A percentile compares a stretch with the other conserved stretches of the same genome.
Evolutionary conservation across 2,113 vertebrate genomes (phyloP).

Genomic region (Corydoras maculifer): DNA sequence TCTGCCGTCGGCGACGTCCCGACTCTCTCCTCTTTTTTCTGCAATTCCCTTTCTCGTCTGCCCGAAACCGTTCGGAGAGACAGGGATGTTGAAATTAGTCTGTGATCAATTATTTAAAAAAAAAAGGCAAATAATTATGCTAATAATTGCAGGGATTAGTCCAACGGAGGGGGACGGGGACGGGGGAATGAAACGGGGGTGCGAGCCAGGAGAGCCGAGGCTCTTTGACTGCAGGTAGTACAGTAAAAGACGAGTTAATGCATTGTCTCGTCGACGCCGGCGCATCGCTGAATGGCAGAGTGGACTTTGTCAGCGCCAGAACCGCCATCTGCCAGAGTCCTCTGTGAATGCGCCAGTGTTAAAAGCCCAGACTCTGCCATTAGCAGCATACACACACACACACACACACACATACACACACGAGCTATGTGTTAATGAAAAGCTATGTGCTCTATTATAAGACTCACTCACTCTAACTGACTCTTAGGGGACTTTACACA

Average conservation of each 20-base stretch:
- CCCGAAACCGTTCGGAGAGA: no score
- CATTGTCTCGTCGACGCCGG: constrained; percentile 42
- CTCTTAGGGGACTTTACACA: constrained; percentile 52
- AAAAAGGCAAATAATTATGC: constrained; percentile 39
- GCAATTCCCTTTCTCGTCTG: no score
- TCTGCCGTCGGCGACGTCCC: constrained; percentile 36
- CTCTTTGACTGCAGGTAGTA: constrained; percentile 35
- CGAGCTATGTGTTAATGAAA: constrained; percentile 59
- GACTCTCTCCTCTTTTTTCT: constrained; percentile 18
- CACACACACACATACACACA: constrained; percentile 30
- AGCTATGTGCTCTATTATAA: constrained; percentile 59
- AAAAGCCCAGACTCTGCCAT: constrained; percentile 42
- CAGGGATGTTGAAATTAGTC: no score
- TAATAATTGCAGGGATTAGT: constrained; percentile 43
- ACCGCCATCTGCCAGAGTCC: constrained; percentile 46
- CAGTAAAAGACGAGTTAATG: constrained; percentile 46
- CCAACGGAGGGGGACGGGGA: constrained; percentile 3
- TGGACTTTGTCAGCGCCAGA: constrained; percentile 42
- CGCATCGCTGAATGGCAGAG: constrained; percentile 40
- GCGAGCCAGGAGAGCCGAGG: constrained; percentile 3
- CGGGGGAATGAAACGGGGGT: background rate
- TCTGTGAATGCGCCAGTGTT: constrained; percentile 48
- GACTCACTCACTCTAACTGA: constrained; percentile 54
- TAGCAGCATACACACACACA: constrained; percentile 35
- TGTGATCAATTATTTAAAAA: constrained; percentile 49